Conservation (phyloP, 2,888 invertebrate species). For the Pycnomerus fuliginosus region DNA sequence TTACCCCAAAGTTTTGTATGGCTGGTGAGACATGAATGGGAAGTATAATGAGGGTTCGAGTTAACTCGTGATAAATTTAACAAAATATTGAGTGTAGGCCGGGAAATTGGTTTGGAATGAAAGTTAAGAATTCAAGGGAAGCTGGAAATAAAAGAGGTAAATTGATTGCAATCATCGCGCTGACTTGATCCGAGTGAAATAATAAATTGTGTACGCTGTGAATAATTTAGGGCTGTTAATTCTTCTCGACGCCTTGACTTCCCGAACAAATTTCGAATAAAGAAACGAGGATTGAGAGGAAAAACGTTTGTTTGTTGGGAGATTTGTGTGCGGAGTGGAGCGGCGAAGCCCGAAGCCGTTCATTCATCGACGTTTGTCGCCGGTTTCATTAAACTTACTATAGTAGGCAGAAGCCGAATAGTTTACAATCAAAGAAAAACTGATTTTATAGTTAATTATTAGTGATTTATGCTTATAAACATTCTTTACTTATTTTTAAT, state of each 20-base stretch:
- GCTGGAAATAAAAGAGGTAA: conserved; percentile 33
- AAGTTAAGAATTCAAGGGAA: conserved; percentile 23
- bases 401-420: too few relatives aligned
- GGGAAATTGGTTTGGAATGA: too few relatives aligned
- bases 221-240: conserved; percentile 39
- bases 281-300: conserved; percentile 6
- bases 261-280: conserved; percentile 11
- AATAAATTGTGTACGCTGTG: conserved; percentile 39
- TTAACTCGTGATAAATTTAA: too few relatives aligned
- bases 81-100: too few relatives aligned
- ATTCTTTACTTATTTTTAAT: too few relatives aligned
- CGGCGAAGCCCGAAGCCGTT: conserved; percentile 1
- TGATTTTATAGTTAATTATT: too few relatives aligned
- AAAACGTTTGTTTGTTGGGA: conserved; percentile 8
- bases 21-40: too few relatives aligned
- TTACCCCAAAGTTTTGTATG: neutral
- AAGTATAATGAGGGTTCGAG: too few relatives aligned
- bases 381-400: too few relatives aligned
- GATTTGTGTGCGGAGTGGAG: conserved; percentile 3
- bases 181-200: conserved; percentile 33
- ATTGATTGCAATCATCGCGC: conserved; percentile 42
- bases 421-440: too few relatives aligned
- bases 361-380: conserved; percentile 11
- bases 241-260: conserved; percentile 17
- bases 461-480: too few relatives aligned